Evolutionary conservation across 2,797 vertebrate species (phyloP).

Genomic region (Ctenopoma kingsleyae): DNA sequence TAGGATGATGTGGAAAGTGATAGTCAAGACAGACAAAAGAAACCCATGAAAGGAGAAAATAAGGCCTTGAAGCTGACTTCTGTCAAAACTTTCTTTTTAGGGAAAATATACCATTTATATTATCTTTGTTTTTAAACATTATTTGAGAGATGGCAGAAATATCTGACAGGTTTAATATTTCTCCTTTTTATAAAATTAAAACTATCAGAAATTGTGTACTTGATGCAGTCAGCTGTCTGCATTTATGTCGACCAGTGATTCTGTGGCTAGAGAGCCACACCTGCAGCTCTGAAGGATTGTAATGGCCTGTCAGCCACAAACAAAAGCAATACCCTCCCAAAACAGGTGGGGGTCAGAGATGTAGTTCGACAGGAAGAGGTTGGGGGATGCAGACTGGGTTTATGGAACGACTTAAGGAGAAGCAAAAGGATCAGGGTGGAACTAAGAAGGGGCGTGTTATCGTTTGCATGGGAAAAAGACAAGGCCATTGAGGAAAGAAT

Average conservation of each 20-base stretch:
- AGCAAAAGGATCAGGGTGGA: conserved; percentile 68
- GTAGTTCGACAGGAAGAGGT: conserved; percentile 49
- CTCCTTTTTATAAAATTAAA: conserved; percentile 13
- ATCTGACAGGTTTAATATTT: conserved; percentile 50
- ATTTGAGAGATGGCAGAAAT: conserved; percentile 42
- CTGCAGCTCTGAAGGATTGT: conserved; percentile 72
- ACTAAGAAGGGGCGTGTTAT: conserved; percentile 81
- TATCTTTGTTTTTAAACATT: conserved; percentile 52
- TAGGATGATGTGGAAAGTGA: conserved; percentile 62
- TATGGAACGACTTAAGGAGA: conserved; percentile 54
- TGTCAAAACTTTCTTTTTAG: conserved; percentile 58
- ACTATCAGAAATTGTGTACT: conserved; percentile 36
- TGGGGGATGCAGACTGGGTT: conserved; percentile 40
- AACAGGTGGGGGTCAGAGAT: conserved; percentile 59
- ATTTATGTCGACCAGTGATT: conserved; percentile 57
- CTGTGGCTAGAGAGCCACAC: conserved; percentile 62
- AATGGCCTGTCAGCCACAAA: conserved; percentile 71
- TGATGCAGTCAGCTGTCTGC: conserved; percentile 45
- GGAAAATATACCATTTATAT: conserved; percentile 52
- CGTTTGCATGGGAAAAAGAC: conserved; percentile 69
- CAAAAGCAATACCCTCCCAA: conserved; percentile 64
- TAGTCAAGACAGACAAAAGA: conserved; percentile 58
- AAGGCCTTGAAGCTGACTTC: conserved; percentile 54
- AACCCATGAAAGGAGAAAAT: conserved; percentile 56
- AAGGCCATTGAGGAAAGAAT: conserved; percentile 74